phyloP scores from a whole-genome alignment of 2,888 invertebrate species.

The Machimus rusticus region DNA sequence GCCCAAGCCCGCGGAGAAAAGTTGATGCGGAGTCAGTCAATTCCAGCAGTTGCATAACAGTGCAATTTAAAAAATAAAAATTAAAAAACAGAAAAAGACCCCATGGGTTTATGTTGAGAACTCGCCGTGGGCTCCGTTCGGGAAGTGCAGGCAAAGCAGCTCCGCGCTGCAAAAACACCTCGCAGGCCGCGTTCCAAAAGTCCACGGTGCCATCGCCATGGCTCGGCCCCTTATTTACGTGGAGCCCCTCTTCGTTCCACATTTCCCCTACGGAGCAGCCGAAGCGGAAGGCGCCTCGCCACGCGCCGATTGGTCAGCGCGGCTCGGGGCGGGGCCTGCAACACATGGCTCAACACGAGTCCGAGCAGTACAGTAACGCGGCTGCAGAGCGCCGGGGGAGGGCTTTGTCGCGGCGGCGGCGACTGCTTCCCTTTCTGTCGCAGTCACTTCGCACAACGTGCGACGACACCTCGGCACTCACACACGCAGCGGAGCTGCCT shows the following conservation, averaged over 20 bases:
- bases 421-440: slow-evolving; percentile 1
- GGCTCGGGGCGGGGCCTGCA: neutral
- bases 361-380: neutral
- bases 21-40: neutral
- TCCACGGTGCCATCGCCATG: neutral
- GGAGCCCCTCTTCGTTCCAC: slow-evolving; percentile 11
- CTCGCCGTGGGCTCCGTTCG: neutral
- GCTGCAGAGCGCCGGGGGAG: neutral
- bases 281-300: neutral
- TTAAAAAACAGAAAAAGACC: neutral
- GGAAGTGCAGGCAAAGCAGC: neutral
- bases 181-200: neutral
- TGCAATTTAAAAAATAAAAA: neutral
- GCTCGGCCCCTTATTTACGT: neutral
- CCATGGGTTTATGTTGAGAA: too few relatives aligned
- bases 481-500: neutral
- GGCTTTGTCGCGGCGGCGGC: neutral
- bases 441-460: slow-evolving; percentile 26
- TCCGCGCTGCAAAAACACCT: neutral
- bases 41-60: slow-evolving; percentile 9
- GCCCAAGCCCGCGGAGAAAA: neutral
- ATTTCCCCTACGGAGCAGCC: neutral
- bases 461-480: neutral
- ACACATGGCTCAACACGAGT: neutral
- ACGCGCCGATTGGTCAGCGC: neutral